phyloP scores from a whole-genome alignment of 2,888 invertebrate species.

The Hyalella azteca region DNA sequence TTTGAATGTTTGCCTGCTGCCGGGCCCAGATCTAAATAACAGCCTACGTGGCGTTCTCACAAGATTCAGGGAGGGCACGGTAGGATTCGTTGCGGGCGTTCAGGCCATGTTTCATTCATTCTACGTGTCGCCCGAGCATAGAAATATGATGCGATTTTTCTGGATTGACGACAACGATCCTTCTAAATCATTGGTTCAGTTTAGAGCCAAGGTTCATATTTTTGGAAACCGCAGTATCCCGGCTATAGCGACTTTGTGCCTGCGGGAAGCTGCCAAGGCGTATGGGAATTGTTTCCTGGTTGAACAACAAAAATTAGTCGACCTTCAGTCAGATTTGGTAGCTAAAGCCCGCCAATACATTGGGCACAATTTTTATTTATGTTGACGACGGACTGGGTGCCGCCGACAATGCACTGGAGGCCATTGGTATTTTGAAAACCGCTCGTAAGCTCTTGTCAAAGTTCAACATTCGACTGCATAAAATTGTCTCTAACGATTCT shows the following conservation, averaged over 20 bases:
- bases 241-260: not conserved
- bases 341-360: too few species aligned
- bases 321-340: too few species aligned
- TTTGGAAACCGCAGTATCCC: not conserved
- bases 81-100: not conserved
- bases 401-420: not conserved
- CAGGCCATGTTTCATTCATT: not conserved
- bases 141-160: not conserved
- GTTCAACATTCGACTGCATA: not conserved
- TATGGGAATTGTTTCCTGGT: too few species aligned
- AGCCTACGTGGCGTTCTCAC: not conserved
- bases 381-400: not conserved
- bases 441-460: not conserved
- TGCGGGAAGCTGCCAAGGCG: not conserved
- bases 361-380: too few species aligned
- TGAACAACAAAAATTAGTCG: too few species aligned
- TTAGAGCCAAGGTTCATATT: not conserved
- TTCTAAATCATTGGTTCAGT: not conserved
- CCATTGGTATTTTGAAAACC: not conserved
- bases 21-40: slow-evolving; percentile 22
- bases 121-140: not conserved
- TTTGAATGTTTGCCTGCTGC: not conserved
- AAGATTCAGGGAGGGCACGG: slow-evolving; percentile 4
- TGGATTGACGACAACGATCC: not conserved
- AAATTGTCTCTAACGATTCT: not conserved